These are phyloP conservation scores for Podarcis lilfordi DNA, from an alignment of 2,797 vertebrate species.

Conservation along the genomic window DNA sequence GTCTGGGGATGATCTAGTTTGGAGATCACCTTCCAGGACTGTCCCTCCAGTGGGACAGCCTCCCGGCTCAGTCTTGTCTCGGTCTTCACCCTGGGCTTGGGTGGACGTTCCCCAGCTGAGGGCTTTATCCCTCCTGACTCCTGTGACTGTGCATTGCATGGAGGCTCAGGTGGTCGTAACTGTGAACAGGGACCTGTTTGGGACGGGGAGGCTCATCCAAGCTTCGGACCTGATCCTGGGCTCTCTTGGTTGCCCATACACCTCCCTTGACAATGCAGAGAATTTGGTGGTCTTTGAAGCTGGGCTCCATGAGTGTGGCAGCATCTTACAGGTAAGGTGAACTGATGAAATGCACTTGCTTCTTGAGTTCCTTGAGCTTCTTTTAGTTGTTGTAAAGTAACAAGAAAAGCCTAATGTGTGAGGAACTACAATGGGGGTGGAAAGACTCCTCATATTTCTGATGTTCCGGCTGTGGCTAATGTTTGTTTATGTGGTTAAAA, in stretches of 20 bases:
- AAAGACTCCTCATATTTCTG: too few relatives aligned
- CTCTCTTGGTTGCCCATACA: constrained; percentile 47
- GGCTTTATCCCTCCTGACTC: not conserved
- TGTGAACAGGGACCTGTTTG: constrained; percentile 71
- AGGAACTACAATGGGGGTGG: too few relatives aligned
- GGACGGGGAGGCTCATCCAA: constrained; percentile 68
- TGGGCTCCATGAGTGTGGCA: constrained; percentile 74
- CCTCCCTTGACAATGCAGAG: not conserved
- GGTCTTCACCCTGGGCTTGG: not conserved
- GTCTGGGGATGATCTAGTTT: not conserved
- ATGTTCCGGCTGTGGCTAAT: too few relatives aligned
- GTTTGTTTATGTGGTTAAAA: too few relatives aligned
- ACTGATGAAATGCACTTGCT: not conserved
- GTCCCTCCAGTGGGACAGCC: not conserved
- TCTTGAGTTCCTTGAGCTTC: not conserved
- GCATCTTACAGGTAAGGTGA: constrained; percentile 40
- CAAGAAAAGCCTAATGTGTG: not conserved
- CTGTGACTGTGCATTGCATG: constrained; percentile 68
- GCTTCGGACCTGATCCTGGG: constrained; percentile 68
- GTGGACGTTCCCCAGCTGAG: not conserved
- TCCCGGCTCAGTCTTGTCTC: fast-evolving
- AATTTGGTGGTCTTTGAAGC: constrained; percentile 61
- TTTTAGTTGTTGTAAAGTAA: not conserved
- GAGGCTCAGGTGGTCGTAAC: constrained; percentile 74
- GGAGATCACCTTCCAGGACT: not conserved